Evolutionary conservation across 2,113 vertebrate species (phyloP), one percentile per base, ranked within the genome.

Genomic region (Seriola rivoliana): DNA sequence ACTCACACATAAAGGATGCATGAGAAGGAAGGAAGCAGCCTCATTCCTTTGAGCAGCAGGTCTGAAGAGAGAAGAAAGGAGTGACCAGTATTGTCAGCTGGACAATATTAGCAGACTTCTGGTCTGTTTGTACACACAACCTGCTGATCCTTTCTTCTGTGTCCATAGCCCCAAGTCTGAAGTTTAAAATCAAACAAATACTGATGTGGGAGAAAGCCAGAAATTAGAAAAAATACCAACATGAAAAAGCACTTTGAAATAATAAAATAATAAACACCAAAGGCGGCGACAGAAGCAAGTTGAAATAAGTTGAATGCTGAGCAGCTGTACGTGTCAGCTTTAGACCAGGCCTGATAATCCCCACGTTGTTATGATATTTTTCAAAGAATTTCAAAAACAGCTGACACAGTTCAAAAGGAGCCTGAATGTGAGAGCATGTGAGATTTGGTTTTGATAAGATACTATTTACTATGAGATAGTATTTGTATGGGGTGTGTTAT

Each of bases 121-220:
- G 80, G 32, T 85, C 40, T 71, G 17, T 88, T 85, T 82, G 75
- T 81, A 78, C 66, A 79, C 81, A 81, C 48, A 73, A 77, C 85
- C 68, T 78, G 82, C 86, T 84, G 81, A 75, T 88, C 80, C 82
- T 88, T 89, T 90, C 71, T 90, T 90, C 82, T 85, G 17, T 62
- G 76, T 72, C 82, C 83, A 85, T 44, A 42, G 65, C 17, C 40
- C n/a, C 17, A 9, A 82, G 73, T 79, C 52, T 71, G 67, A 68
- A 62, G 54, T 71, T 85, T 36, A 65, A 86, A 71, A 77, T 38
- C 55, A 89, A 82, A 87, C 66, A 87, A 82, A 84, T 66, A 80
- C 34, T 23, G 7, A 29, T 34, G 52, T 75, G 29, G 50, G 75
- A 78, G 40, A 78, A 80, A 62, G 52, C 7, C 40, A 86, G 67